Evolutionary conservation across 2,797 vertebrate species (phyloP), one percentile per base, ranked within the genome.

Genomic region (Cephalopachus bancanus): DNA sequence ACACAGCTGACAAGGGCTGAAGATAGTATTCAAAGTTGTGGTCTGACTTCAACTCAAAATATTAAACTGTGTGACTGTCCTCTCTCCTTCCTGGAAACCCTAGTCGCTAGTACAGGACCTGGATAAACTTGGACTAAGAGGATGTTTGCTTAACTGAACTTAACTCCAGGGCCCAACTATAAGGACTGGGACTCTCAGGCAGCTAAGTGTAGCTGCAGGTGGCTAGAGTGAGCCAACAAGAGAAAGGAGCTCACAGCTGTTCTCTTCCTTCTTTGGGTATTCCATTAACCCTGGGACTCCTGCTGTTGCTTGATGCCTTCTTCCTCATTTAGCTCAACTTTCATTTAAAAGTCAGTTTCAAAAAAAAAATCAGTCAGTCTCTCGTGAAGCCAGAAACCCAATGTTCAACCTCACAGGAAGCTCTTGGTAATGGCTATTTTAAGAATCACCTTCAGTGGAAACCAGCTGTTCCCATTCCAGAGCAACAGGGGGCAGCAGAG

Each of bases 401-500:
- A 4, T 1, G 16, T 53, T 59, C 81, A 69, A 51, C 67, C 74
- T 91, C 60, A 4, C 44, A 62, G 30, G 89, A 86, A 93, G 71
- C 78, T 76, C 76, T 95, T 33, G 7, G 81, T 49, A 1, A 2
- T 6, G 72, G 55, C 64, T 95, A 97, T 97, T 96, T 95, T 94
- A 89, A 96, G 94, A 96, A 92, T 37, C 24, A 44, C 33, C 74
- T 74, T n/a, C 51, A 76, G 72, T 7, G 60, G 72, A 75, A 92
- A 60, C n/a, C 74, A 80, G 92, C 81, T 93, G 84, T 92, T 95
- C 37, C 59, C 62, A 28, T 5, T 74, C 33, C 28, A 17, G 33
- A 96, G 84, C 97, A 91, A 98, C 59, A 97, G 97, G 97, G 97
- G 95, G 94, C 94, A 97, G 95, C 94, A 97, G 94, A 96, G 97